Percentiles rank a stretch among this genome's conserved stretches.
phyloP scores from a whole-genome alignment of 2,888 invertebrate genomes.

The Macroteleia sp. region DNA sequence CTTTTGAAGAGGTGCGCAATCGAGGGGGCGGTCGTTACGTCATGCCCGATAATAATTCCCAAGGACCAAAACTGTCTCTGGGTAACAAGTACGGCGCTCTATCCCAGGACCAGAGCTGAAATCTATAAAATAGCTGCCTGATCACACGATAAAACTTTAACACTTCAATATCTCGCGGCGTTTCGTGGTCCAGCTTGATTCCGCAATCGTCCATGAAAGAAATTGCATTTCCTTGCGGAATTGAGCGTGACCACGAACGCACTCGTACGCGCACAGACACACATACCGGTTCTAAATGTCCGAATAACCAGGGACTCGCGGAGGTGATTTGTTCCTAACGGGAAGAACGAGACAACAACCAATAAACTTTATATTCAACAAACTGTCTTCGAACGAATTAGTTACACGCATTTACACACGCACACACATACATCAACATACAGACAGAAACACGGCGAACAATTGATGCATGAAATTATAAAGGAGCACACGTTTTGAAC shows the following conservation, averaged over 20 bases:
- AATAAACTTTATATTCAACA: too few species aligned
- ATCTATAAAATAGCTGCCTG: conserved; percentile 65
- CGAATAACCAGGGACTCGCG: not conserved
- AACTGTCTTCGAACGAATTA: conserved; percentile 9
- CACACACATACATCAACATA: not conserved
- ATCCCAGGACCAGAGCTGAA: conserved; percentile 86
- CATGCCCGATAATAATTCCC: conserved; percentile 83
- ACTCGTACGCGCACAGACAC: too few species aligned
- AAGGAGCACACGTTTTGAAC: conserved; percentile 13
- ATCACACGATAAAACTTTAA: conserved; percentile 76
- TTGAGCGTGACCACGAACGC: conserved; percentile 59
- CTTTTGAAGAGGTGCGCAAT: conserved; percentile 86
- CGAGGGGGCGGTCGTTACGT: conserved; percentile 85
- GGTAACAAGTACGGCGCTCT: conserved; percentile 88
- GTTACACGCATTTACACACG: conserved; percentile 36
- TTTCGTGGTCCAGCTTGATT: conserved; percentile 80
- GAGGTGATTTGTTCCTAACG: conserved; percentile 37
- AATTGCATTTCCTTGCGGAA: conserved; percentile 70
- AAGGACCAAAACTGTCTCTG: conserved; percentile 86
- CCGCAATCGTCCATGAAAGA: conserved; percentile 40
- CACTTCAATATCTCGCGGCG: conserved; percentile 79
- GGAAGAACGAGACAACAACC: too few species aligned
- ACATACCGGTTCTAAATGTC: conserved; percentile 39
- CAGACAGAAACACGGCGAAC: too few species aligned
- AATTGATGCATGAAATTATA: too few species aligned